Percentiles rank a stretch among this genome's conserved stretches.
Evolutionary conservation across 2,888 invertebrate species (phyloP).

Genomic region (Ypsolopha scabrella): DNA sequence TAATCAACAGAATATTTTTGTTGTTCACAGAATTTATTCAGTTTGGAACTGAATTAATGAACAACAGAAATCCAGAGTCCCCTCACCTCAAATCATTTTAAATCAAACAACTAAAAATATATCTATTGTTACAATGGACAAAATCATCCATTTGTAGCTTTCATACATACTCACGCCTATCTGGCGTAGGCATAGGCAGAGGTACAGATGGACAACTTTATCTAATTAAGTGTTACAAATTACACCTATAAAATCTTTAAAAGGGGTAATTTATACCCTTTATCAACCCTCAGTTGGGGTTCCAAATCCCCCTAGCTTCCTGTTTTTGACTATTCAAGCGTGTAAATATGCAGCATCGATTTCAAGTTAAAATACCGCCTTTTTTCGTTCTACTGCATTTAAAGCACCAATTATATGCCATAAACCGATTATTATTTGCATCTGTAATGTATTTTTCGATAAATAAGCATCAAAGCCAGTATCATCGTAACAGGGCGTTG

Average conservation of each 20-base stretch:
- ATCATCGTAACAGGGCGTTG: not conserved
- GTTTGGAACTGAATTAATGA: no score
- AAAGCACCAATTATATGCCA: conserved; percentile 6
- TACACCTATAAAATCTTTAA: conserved; percentile 6
- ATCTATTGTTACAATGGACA: no score
- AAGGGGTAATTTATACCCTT: conserved; percentile 8
- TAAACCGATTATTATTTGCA: conserved; percentile 8
- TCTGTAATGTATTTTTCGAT: not conserved
- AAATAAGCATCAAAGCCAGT: not conserved
- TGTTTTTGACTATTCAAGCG: conserved; percentile 6
- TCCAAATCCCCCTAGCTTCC: conserved; percentile 9
- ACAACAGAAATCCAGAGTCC: no score
- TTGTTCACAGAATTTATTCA: no score
- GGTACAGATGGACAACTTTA: not conserved
- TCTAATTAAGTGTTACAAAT: conserved; percentile 4
- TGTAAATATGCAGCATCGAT: not conserved
- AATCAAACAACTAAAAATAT: no score
- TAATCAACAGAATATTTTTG: no score
- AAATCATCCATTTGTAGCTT: no score
- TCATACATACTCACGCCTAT: no score
- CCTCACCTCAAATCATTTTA: no score
- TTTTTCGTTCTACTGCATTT: not conserved
- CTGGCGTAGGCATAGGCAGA: not conserved
- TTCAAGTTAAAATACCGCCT: not conserved
- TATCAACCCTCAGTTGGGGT: conserved; percentile 1